These are phyloP conservation scores for Lamprologus callipterus DNA, from an alignment of 2,113 vertebrate species.

Conservation along the genomic window DNA sequence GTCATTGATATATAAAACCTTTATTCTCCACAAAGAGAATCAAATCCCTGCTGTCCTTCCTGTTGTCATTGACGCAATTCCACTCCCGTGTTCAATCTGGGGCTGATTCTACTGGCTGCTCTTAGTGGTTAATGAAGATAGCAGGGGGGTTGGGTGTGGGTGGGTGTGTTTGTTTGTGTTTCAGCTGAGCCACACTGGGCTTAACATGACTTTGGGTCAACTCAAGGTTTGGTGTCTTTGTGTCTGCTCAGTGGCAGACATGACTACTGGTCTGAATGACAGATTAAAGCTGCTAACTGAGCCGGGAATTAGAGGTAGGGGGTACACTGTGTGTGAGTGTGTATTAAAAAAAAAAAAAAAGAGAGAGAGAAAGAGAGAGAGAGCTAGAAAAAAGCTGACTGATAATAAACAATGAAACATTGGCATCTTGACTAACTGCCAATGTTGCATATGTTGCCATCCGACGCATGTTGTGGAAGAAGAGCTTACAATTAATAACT, in stretches of 20 bases:
- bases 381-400: not conserved
- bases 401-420: not conserved
- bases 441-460: not conserved
- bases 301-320: slow-evolving; percentile 25
- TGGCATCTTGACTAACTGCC: not conserved
- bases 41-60: slow-evolving; percentile 34
- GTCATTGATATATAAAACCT: slow-evolving; percentile 4
- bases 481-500: not conserved
- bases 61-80: not conserved
- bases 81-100: slow-evolving; percentile 32
- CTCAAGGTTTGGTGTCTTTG: slow-evolving; percentile 38
- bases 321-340: not conserved
- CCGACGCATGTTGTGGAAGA: not conserved
- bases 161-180: not conserved
- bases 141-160: not conserved
- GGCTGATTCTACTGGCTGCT: slow-evolving; percentile 54
- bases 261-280: slow-evolving; percentile 65
- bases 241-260: slow-evolving; percentile 42
- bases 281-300: slow-evolving; percentile 68
- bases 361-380: not conserved
- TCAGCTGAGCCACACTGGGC: slow-evolving; percentile 27
- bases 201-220: slow-evolving; percentile 36
- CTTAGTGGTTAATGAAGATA: slow-evolving; percentile 50
- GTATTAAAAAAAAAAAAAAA: not conserved
- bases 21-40: slow-evolving; percentile 40